Conservation (phyloP, 2,797 vertebrate genomes). For the Glossophaga mutica region DNA sequence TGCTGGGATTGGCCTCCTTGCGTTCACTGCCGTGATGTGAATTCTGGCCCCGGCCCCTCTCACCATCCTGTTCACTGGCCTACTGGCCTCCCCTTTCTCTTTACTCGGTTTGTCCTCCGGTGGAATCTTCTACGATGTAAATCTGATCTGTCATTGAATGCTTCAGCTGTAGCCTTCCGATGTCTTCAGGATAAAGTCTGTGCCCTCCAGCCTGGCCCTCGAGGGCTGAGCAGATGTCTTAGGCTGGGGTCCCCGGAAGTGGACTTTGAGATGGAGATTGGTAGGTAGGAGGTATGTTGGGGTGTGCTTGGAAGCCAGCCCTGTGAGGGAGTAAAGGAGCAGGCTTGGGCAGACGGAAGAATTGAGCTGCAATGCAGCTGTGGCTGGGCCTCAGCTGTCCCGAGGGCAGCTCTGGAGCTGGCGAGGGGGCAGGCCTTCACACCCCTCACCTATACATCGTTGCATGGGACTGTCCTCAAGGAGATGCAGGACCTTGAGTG, state of each 20-base stretch:
- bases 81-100: neutral
- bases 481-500: neutral
- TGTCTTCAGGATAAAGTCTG: neutral
- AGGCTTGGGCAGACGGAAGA: neutral
- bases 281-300: neutral
- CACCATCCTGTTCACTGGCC: neutral
- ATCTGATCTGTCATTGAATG: neutral
- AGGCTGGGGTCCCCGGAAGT: neutral
- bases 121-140: neutral
- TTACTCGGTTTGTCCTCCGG: neutral
- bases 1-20: neutral
- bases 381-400: neutral
- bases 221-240: neutral
- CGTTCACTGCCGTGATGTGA: neutral
- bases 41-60: neutral
- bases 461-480: neutral
- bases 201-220: neutral
- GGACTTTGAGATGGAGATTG: neutral
- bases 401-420: neutral
- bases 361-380: neutral
- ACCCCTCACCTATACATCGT: accelerated
- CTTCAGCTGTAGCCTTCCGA: neutral
- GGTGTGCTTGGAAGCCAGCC: neutral
- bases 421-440: neutral
- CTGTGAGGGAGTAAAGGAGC: neutral